Conservation (phyloP, 2,797 vertebrate genomes). For the Diplodus sargus region DNA sequence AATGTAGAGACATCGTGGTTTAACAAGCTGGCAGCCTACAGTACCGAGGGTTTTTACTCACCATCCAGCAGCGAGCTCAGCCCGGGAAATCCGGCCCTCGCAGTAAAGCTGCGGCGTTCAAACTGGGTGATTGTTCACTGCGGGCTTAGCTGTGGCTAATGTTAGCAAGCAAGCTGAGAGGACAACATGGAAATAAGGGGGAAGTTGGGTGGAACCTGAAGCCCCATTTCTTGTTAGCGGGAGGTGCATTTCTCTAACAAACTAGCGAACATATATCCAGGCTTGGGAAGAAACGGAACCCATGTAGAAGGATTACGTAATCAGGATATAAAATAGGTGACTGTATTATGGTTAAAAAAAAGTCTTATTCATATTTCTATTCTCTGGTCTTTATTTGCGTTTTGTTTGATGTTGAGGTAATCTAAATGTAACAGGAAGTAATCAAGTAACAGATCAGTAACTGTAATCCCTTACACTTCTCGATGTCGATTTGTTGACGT, state of each 20-base stretch:
- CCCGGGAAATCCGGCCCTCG: not conserved
- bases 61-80: not conserved
- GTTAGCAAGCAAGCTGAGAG: not conserved
- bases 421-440: no score
- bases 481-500: no score
- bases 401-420: no score
- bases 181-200: not conserved
- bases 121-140: not conserved
- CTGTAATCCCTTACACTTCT: not conserved
- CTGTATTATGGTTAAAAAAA: no score
- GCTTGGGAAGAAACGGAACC: no score
- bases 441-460: not conserved
- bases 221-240: not conserved
- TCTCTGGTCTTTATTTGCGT: no score
- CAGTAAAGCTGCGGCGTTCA: not conserved
- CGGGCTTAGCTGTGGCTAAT: not conserved
- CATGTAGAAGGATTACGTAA: no score
- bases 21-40: not conserved
- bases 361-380: no score
- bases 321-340: no score
- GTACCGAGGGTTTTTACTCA: not conserved
- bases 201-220: not conserved
- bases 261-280: no score
- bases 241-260: not conserved
- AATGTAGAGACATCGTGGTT: not conserved